phyloP scores from a whole-genome alignment of 35 echinoderm and acorn worm species.

The Strongylocentrotus purpuratus region DNA sequence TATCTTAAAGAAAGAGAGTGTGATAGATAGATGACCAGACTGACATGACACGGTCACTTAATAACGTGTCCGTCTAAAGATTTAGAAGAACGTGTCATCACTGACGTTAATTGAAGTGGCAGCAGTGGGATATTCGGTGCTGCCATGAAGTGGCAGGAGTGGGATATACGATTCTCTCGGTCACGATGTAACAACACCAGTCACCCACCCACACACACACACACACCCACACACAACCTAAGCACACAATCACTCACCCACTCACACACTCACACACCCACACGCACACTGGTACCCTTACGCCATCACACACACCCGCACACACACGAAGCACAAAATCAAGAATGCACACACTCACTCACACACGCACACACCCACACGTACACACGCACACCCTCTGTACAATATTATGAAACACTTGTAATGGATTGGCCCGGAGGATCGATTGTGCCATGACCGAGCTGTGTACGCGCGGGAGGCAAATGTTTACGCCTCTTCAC shows the following conservation, averaged over 20 bases:
- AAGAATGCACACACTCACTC: neutral
- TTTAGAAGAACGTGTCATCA: neutral
- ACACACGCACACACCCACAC: neutral
- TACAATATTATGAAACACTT: neutral
- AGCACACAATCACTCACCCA: too few species aligned
- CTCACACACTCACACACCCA: too few species aligned
- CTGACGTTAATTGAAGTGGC: neutral
- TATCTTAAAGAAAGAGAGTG: neutral
- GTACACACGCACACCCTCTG: neutral
- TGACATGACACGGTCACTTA: too few species aligned
- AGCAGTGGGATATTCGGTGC: neutral
- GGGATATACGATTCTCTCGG: neutral
- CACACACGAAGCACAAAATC: neutral
- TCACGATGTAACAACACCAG: neutral
- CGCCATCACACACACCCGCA: neutral
- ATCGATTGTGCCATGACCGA: neutral
- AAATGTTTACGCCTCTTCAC: slow-evolving; percentile 42
- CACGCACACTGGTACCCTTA: neutral
- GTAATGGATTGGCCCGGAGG: neutral
- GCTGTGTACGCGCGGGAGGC: slow-evolving; percentile 23
- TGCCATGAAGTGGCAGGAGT: too few species aligned
- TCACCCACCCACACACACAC: neutral
- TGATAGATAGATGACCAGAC: neutral
- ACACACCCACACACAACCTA: too few species aligned
- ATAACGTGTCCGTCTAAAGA: neutral